Evolutionary conservation across 2,888 invertebrate species (phyloP).

Genomic region (Hydriomena furcata): DNA sequence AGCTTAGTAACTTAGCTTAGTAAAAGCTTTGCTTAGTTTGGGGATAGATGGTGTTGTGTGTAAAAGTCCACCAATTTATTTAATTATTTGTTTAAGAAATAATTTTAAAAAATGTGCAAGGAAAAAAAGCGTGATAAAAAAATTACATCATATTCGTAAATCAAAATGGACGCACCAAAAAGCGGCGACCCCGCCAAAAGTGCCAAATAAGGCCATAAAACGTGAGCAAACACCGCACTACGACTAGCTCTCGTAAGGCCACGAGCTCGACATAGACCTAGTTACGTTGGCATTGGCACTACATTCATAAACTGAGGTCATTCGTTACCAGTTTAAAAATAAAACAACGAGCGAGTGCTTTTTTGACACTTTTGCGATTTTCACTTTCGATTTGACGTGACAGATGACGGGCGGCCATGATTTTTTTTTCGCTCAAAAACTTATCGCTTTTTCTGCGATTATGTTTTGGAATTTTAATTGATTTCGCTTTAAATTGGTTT

Average conservation of each 20-base stretch:
- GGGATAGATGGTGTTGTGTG: too few species aligned
- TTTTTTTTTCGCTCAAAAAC: constrained; percentile 3
- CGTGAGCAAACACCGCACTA: constrained; percentile 29
- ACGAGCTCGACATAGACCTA: constrained; percentile 78
- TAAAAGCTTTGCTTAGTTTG: too few species aligned
- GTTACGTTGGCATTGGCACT: constrained; percentile 81
- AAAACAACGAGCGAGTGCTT: constrained; percentile 56
- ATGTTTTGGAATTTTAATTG: constrained; percentile 21
- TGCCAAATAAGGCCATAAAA: constrained; percentile 29
- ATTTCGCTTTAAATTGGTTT: constrained; percentile 13
- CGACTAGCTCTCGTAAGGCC: constrained; percentile 62
- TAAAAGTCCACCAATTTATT: too few species aligned
- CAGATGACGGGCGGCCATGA: constrained; percentile 16
- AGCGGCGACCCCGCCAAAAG: constrained; percentile 44
- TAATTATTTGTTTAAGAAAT: too few species aligned
- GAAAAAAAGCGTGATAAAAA: background rate
- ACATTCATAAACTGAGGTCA: constrained; percentile 80
- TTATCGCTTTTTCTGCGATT: background rate
- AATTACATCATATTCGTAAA: constrained; percentile 18
- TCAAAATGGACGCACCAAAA: constrained; percentile 37
- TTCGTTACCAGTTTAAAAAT: constrained; percentile 75
- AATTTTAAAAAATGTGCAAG: too few species aligned
- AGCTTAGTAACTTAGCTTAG: too few species aligned
- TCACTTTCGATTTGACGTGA: constrained; percentile 24
- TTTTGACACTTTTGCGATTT: constrained; percentile 51